Evolutionary conservation across 2,888 invertebrate species (phyloP).

Genomic region (Dasypolia templi): DNA sequence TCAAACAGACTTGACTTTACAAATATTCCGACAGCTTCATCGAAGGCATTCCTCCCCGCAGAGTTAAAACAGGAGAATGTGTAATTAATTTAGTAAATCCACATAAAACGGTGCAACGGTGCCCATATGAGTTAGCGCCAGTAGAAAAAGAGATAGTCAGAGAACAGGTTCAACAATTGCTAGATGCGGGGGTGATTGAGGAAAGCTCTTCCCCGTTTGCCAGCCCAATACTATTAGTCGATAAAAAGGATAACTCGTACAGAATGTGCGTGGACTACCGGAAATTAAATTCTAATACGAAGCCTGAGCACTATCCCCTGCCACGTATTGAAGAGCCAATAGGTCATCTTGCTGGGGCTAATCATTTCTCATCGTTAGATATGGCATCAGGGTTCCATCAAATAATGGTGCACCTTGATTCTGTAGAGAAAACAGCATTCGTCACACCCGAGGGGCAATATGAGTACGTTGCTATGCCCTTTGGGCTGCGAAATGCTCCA

Average conservation of each 20-base stretch:
- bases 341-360: neutral
- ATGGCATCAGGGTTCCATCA: conserved; percentile 55
- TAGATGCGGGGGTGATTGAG: conserved; percentile 44
- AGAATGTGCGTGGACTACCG: conserved; percentile 51
- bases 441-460: too few relatives aligned
- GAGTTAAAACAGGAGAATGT: conserved; percentile 4
- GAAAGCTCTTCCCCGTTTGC: conserved; percentile 68
- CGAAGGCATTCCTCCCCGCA: conserved; percentile 5
- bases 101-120: conserved; percentile 3
- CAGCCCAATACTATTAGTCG: conserved; percentile 65
- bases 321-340: conserved; percentile 2
- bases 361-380: conserved; percentile 20
- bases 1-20: too few relatives aligned
- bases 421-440: too few relatives aligned
- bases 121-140: neutral
- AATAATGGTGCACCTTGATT: too few relatives aligned
- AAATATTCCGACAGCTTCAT: conserved; percentile 8
- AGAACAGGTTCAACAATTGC: conserved; percentile 9
- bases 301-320: conserved; percentile 11
- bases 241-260: conserved; percentile 66
- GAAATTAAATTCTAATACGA: conserved; percentile 45
- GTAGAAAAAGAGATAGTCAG: conserved; percentile 9
- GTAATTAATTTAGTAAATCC: conserved; percentile 10
- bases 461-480: too few relatives aligned
- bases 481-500: too few relatives aligned